Conservation (phyloP, 2,888 invertebrate genomes). For the Tipula unca region DNA sequence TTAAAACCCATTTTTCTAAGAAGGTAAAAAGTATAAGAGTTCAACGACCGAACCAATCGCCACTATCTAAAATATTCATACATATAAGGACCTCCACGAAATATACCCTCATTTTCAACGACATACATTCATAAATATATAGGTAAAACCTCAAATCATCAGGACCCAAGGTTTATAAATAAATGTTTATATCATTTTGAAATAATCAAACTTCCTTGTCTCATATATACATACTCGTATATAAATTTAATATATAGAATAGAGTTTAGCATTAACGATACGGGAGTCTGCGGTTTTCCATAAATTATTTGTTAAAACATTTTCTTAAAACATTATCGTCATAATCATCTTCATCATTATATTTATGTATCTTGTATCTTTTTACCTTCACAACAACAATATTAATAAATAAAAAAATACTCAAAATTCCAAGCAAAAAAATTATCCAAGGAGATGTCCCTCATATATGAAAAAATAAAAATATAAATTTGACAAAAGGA, state of each 20-base stretch:
- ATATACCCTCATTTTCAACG: not conserved
- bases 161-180: not conserved
- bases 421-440: not conserved
- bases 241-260: not conserved
- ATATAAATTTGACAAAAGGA: not conserved
- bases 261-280: not conserved
- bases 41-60: not conserved
- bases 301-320: not conserved
- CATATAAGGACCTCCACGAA: not conserved
- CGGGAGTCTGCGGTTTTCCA: conserved; percentile 8
- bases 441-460: not conserved
- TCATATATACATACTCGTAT: not conserved
- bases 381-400: not conserved
- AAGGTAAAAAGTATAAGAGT: not conserved
- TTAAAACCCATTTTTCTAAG: too few relatives aligned
- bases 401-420: not conserved
- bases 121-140: not conserved
- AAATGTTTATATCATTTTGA: not conserved
- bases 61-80: not conserved
- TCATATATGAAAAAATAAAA: not conserved
- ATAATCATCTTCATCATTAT: conserved; percentile 2
- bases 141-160: not conserved
- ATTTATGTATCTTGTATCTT: not conserved
- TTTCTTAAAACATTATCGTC: conserved; percentile 14
- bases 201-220: not conserved